Evolutionary conservation across 2,888 invertebrate genomes (phyloP).

Genomic region (Brenthis hecate): DNA sequence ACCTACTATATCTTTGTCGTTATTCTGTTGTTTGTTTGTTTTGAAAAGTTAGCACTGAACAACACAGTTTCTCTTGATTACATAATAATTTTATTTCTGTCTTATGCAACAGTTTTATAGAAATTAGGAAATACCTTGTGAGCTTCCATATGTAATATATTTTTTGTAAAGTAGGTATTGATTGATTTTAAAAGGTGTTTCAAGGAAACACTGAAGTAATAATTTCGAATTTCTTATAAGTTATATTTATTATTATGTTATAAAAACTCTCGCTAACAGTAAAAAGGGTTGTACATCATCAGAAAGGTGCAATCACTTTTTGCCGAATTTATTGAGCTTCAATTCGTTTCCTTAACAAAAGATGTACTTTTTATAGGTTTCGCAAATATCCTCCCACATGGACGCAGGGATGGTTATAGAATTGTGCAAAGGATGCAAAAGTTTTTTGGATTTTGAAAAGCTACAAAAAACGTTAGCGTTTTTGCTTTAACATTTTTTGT

Average conservation of each 20-base stretch:
- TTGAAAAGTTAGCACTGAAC: too few species aligned
- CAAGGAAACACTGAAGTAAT: not conserved
- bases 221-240: slow-evolving; percentile 2
- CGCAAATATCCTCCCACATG: slow-evolving; percentile 74
- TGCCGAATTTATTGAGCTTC: slow-evolving; percentile 64
- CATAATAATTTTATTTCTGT: too few species aligned
- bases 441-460: slow-evolving; percentile 19
- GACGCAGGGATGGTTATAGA: slow-evolving; percentile 20
- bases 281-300: slow-evolving; percentile 59
- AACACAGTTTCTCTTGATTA: too few species aligned
- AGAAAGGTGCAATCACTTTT: slow-evolving; percentile 65
- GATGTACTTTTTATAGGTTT: slow-evolving; percentile 68
- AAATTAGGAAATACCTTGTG: too few species aligned
- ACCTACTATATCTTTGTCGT: too few species aligned
- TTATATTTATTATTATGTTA: not conserved
- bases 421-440: slow-evolving; percentile 26
- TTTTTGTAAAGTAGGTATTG: too few species aligned
- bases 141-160: too few species aligned
- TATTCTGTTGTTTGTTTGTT: too few species aligned
- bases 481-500: not conserved
- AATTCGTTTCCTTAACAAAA: slow-evolving; percentile 71
- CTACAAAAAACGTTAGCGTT: slow-evolving; percentile 21
- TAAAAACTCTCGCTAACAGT: slow-evolving; percentile 20
- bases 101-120: too few species aligned
- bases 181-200: not conserved